Evolutionary conservation across 2,888 invertebrate species (phyloP), one percentile per base, ranked within the genome.

Genomic region (Sphaerophoria rueppellii): DNA sequence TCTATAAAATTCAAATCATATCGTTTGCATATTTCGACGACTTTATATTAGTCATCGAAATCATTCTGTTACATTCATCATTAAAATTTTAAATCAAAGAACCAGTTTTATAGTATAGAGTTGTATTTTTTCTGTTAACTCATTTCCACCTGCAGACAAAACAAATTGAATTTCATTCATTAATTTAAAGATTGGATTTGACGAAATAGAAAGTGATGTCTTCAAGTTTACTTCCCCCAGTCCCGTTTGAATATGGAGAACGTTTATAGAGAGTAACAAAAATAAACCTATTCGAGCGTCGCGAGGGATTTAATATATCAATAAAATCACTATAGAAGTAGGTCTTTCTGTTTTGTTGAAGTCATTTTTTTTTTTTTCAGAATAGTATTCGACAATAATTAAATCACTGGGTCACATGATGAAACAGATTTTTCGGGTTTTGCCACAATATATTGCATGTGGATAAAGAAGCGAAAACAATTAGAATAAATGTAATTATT

Each of bases 151-250:
- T 46, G 11, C 46, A 46, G n/a, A 46, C 46, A 46, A 46, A 46
- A n/a, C n/a, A 46, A 46, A 46, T 11, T 37, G 12, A 2, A 58
- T 35, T 58, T 52, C 65, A 65, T 65, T 65, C 65, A 65, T 65
- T 50, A 52, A 65, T 37, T 52, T 50, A 50, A 52, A 65, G 50
- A 35, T 37, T 52, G 37, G 24, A 24, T 24, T 24, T 24, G 24
- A 65, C 37, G 35, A 52, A 65, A 52, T 65, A 65, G 50, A 65
- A 50, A 52, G 50, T 50, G 37, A 65, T 65, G 37, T 37, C 50
- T 50, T 48, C 32, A 46, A 50, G 48, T 65, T 65, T 37, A 37
- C 16, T 35, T 6, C 52, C 14, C 50, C 14, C 16, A 11, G 24
- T 24, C 1, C 24, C 24, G 2, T 24, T 24, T 2, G 24, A 24